Evolutionary conservation across 2,888 invertebrate species (phyloP), one percentile per base, ranked within the genome.

Genomic region (Cosmorhoe ocellata): DNA sequence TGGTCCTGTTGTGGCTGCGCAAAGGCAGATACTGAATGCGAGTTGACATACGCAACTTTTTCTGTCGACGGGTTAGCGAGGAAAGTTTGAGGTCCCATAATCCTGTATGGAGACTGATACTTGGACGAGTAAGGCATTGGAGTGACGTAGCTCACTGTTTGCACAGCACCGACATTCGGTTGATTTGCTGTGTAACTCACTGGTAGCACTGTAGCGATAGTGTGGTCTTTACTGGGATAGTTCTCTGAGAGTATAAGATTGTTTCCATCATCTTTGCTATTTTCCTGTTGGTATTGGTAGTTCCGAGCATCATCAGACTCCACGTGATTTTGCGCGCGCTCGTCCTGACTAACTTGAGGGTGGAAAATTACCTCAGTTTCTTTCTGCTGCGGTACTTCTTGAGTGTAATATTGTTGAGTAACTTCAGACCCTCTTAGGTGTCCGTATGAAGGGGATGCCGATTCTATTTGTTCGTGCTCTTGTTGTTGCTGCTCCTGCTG

Each of bases 161-260:
- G 90, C 6, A 83, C 61, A 13, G 74, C 60, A 1, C 71, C 74
- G 11, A 69, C 65, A 12, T 66, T 69, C 18, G 76, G 76, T 46
- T 60, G 53, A 1, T 63, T 62, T 14, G 69, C 60, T 39, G 79
- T 79, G 52, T 85, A 83, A 45, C 77, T 77, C 9, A 76, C 67
- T 1, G 90, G 88, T 37, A 84, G 70, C 30, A 92, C 91, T 36
- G 92, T 86, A 0, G 92, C 92, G 61, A 89, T 83, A 0, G 92
- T 93, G 54, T 93, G 92, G 37, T 89, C 87, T 54, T 90, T 85
- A 58, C 88, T 91, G 0, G 92, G 92, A 65, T 92, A 92, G 61
- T 92, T 92, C 69, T 92, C 92, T 12, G 89, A 81, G 1, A 92
- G 83, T 1, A 84, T 67, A 14, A 91, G 63, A 9, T 74, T 72